These are phyloP conservation scores for rabbit (Oryctolagus cuniculus) DNA, from an alignment of 2,113 vertebrate genomes.

Conservation along the genomic window DNA sequence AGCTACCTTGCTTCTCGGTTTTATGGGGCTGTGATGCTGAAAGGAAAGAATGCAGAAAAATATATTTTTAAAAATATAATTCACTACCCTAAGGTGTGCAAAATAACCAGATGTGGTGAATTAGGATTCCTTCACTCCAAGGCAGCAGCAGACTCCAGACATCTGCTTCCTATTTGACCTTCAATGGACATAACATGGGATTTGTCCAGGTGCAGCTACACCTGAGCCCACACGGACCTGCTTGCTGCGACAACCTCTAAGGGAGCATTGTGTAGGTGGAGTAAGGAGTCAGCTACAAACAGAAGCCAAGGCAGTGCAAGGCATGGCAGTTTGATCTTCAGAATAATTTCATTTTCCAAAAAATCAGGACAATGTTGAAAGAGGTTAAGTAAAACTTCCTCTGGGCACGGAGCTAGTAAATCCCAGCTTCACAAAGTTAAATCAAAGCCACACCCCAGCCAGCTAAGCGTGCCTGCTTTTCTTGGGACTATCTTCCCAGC, in stretches of 20 bases:
- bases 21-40: not conserved
- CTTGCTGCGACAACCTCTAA: not conserved
- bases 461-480: slow-evolving; percentile 80
- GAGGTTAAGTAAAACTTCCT: not conserved
- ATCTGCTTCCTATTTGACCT: not conserved
- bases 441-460: slow-evolving; percentile 74
- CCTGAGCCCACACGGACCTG: not conserved
- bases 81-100: not conserved
- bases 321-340: not conserved
- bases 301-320: not conserved
- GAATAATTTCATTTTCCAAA: slow-evolving; percentile 8
- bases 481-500: slow-evolving; percentile 75
- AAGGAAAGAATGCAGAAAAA: not conserved
- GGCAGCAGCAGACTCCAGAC: not conserved
- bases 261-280: not conserved
- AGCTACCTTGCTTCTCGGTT: not conserved
- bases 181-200: not conserved
- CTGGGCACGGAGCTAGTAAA: not conserved
- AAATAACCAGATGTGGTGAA: not conserved
- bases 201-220: not conserved
- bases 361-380: not conserved
- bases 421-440: not conserved
- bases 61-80: not conserved
- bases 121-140: not conserved
- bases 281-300: not conserved